Conservation (phyloP, 2,888 invertebrate genomes). For the Panopea generosa region DNA sequence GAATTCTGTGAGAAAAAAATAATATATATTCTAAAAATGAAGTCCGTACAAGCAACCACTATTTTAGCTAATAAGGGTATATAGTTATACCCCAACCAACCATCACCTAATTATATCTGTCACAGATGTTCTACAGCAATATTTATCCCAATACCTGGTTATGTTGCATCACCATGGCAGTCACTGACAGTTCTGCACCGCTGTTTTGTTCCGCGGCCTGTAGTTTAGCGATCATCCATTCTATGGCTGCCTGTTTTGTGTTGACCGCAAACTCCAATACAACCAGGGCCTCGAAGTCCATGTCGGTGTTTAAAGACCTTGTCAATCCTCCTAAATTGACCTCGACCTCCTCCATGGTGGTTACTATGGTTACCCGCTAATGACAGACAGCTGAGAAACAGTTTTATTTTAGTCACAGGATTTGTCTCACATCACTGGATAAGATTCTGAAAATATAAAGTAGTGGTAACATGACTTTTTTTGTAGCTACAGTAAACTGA, state of each 20-base stretch:
- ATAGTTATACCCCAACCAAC: too few relatives aligned
- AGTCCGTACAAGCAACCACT: too few relatives aligned
- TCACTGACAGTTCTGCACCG: slow-evolving; percentile 78
- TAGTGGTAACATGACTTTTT: too few relatives aligned
- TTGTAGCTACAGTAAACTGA: too few relatives aligned
- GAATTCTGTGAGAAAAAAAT: too few relatives aligned
- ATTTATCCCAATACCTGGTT: slow-evolving; percentile 78
- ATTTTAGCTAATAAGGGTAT: too few relatives aligned
- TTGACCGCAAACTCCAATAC: slow-evolving; percentile 79
- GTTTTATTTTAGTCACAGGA: too few relatives aligned
- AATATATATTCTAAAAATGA: too few relatives aligned
- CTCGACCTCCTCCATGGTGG: slow-evolving; percentile 50
- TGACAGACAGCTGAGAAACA: too few relatives aligned
- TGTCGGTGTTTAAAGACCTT: neutral
- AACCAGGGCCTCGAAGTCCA: slow-evolving; percentile 74
- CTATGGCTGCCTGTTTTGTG: slow-evolving; percentile 74
- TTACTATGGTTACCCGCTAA: neutral
- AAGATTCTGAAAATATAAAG: neutral
- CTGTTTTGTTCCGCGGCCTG: slow-evolving; percentile 69
- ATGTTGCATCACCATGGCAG: slow-evolving; percentile 73
- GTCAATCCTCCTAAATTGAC: slow-evolving; percentile 9
- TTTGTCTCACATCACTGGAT: neutral
- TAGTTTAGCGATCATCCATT: slow-evolving; percentile 80
- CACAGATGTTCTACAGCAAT: too few relatives aligned
- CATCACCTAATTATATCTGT: too few relatives aligned